Conservation (phyloP, 92 coral and sea anemone species). For the Epizoanthus rinbou region DNA sequence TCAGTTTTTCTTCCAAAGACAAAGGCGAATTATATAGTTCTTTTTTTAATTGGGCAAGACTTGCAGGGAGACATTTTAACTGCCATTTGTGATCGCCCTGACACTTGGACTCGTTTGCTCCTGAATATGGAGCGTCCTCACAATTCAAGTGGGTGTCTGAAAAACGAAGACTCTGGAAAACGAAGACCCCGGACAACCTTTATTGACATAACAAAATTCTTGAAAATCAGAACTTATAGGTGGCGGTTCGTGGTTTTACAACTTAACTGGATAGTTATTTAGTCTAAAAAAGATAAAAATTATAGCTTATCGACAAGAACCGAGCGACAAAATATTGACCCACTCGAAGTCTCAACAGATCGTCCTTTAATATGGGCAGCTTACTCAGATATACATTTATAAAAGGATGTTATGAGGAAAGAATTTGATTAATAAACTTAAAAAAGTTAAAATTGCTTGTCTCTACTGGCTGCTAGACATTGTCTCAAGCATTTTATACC, state of each 20-base stretch:
- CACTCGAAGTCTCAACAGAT: no score
- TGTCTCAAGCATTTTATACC: slow-evolving; percentile 1
- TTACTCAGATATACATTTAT: no score
- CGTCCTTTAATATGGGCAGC: no score
- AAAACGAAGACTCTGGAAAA: slow-evolving; percentile 14
- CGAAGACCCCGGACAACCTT: slow-evolving; percentile 17
- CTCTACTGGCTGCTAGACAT: no score
- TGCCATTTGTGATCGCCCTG: slow-evolving; percentile 30
- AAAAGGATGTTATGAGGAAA: no score
- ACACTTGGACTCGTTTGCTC: slow-evolving; percentile 27
- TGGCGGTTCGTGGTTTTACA: slow-evolving; percentile 27
- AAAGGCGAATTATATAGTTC: slow-evolving; percentile 27
- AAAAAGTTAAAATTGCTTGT: no score
- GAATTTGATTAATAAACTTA: no score
- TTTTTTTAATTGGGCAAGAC: slow-evolving; percentile 28
- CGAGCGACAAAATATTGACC: neutral
- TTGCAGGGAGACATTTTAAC: slow-evolving; percentile 24
- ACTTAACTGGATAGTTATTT: slow-evolving; percentile 24
- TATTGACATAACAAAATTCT: neutral
- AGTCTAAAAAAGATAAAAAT: neutral
- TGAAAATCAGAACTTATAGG: slow-evolving; percentile 14
- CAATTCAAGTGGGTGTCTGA: slow-evolving; percentile 16
- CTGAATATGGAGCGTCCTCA: slow-evolving; percentile 11
- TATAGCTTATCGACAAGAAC: no score
- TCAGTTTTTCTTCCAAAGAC: slow-evolving; percentile 27